Evolutionary conservation across 2,797 vertebrate genomes (phyloP).

Genomic region (Peromyscus melanophrys): DNA sequence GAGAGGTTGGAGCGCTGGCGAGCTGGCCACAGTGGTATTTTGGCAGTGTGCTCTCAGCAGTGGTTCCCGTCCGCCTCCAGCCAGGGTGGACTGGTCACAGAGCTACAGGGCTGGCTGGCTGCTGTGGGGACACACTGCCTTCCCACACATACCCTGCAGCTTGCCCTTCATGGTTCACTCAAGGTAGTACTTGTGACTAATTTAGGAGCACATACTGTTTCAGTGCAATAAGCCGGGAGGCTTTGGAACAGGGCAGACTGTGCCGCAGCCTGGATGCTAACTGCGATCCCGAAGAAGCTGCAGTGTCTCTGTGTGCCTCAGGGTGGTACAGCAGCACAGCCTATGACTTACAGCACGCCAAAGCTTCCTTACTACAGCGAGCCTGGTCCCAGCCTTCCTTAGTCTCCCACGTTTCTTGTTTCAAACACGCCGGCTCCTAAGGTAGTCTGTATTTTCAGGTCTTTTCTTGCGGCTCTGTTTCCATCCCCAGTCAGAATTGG

Average conservation of each 20-base stretch:
- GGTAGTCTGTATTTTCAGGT: background rate
- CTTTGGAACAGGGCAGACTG: background rate
- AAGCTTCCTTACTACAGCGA: fast-evolving
- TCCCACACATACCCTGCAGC: background rate
- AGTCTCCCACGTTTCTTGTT: background rate
- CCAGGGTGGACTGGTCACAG: background rate
- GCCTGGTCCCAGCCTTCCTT: background rate
- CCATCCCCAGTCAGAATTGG: background rate
- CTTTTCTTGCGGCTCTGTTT: background rate
- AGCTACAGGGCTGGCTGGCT: background rate
- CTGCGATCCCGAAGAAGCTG: background rate
- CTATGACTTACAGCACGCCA: background rate
- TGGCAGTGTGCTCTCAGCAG: background rate
- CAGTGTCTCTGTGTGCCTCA: conserved; percentile 64
- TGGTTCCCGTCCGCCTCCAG: background rate
- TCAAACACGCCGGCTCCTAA: background rate
- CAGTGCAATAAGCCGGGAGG: background rate
- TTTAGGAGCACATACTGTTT: fast-evolving
- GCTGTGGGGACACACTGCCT: background rate
- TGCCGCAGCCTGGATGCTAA: fast-evolving
- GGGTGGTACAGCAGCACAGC: conserved; percentile 76
- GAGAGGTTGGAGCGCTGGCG: background rate
- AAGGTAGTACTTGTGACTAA: background rate
- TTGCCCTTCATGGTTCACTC: background rate
- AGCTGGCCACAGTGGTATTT: background rate